A percentile compares a stretch with the other conserved stretches of the same genome.
Evolutionary conservation across 2,113 vertebrate species (phyloP).

Genomic region (Passer domesticus): DNA sequence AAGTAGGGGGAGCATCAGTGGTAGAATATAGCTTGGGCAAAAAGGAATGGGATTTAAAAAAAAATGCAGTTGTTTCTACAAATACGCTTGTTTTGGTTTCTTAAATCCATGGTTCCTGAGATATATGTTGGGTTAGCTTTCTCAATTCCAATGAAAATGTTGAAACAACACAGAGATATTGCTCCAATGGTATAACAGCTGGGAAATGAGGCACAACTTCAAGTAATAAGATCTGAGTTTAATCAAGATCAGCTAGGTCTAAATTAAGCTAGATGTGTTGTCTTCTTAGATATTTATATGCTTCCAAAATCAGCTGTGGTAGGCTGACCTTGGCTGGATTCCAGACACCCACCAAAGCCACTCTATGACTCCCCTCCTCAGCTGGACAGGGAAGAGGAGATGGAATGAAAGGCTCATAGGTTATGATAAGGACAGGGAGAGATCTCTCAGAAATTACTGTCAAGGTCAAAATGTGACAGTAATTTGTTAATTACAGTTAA

Average conservation of each 20-base stretch:
- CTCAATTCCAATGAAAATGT: background rate
- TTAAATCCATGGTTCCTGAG: background rate
- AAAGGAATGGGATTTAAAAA: background rate
- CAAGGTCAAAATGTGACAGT: background rate
- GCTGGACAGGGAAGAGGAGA: background rate
- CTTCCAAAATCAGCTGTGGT: background rate
- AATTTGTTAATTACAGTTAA: background rate
- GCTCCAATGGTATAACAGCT: background rate
- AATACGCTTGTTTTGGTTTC: background rate
- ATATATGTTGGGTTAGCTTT: background rate
- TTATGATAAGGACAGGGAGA: background rate
- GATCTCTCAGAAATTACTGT: background rate
- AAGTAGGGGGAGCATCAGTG: background rate
- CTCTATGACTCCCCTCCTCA: background rate
- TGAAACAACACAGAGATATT: background rate
- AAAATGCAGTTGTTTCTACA: background rate
- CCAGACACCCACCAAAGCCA: background rate
- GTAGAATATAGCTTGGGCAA: background rate
- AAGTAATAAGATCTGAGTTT: background rate
- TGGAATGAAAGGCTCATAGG: background rate
- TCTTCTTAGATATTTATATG: background rate
- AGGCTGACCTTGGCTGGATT: background rate
- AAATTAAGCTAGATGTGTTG: background rate
- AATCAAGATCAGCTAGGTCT: background rate
- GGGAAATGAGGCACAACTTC: background rate